A percentile compares a stretch with the other conserved stretches of the same genome.
These are phyloP conservation scores for Laodelphax striatellus DNA, from an alignment of 1,140 invertebrate genomes.

Conservation along the genomic window DNA sequence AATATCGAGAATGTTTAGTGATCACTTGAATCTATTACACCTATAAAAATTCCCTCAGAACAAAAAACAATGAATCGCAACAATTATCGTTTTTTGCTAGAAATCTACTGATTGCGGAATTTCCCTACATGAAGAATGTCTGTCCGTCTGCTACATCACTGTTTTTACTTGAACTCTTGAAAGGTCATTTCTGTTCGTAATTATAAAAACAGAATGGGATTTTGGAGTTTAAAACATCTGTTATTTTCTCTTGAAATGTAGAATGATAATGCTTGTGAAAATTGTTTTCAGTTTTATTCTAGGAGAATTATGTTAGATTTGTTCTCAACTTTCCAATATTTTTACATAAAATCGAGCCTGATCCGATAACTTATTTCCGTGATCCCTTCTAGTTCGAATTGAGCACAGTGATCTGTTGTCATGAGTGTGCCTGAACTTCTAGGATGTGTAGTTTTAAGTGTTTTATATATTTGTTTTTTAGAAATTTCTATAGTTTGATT, in stretches of 20 bases:
- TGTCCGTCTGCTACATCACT: neutral
- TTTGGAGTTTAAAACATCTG: neutral
- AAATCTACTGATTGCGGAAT: too few relatives aligned
- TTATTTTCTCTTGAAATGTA: neutral
- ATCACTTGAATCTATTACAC: too few relatives aligned
- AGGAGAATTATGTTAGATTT: neutral
- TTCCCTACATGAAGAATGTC: too few relatives aligned
- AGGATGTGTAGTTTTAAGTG: neutral
- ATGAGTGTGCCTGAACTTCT: conserved; percentile 1
- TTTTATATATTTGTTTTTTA: neutral
- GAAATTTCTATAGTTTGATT: neutral
- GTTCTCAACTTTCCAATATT: neutral
- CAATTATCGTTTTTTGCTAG: too few relatives aligned
- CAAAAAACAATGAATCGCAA: too few relatives aligned
- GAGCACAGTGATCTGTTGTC: conserved; percentile 1
- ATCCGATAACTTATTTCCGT: neutral
- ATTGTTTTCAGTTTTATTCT: neutral
- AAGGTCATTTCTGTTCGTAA: conserved; percentile 7
- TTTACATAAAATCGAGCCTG: neutral
- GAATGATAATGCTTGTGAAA: neutral
- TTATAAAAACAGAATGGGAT: neutral
- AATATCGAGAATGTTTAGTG: too few relatives aligned
- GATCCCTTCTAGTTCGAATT: neutral
- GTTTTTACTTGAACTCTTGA: conserved; percentile 7
- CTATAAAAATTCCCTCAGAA: too few relatives aligned